Conservation (phyloP, 2,113 vertebrate genomes). For the Apodemus sylvaticus region DNA sequence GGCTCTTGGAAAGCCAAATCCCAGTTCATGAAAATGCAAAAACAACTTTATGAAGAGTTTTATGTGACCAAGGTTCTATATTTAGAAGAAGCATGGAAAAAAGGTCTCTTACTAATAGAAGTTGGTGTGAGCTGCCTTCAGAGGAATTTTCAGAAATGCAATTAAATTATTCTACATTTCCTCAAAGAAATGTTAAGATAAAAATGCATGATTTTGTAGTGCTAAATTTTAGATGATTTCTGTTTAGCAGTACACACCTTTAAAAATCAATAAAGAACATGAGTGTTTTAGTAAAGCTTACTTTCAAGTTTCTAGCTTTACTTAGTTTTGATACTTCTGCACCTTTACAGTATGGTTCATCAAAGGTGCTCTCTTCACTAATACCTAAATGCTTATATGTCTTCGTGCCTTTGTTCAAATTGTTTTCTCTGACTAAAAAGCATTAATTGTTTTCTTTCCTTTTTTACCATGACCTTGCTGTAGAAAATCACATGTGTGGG, state of each 20-base stretch:
- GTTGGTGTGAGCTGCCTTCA: not conserved
- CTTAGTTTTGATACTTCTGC: not conserved
- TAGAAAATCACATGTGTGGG: not conserved
- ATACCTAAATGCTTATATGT: not conserved
- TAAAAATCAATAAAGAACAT: not conserved
- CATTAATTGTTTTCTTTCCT: not conserved
- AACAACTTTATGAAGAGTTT: not conserved
- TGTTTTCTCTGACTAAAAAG: slow-evolving; percentile 14
- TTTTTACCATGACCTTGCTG: not conserved
- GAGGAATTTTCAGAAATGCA: not conserved
- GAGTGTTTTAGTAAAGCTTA: not conserved
- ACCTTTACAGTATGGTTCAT: not conserved
- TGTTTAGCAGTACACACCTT: not conserved
- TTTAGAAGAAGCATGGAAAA: not conserved
- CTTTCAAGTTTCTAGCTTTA: not conserved
- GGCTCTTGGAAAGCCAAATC: not conserved
- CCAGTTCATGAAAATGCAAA: not conserved
- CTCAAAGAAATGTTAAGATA: not conserved
- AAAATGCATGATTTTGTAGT: not conserved
- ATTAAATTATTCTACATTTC: not conserved
- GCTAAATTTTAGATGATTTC: not conserved
- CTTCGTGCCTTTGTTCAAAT: not conserved
- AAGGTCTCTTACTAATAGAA: not conserved
- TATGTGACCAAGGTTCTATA: not conserved
- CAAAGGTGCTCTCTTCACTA: not conserved